These are phyloP conservation scores for Polypedilum pembai DNA, from an alignment of 1,140 invertebrate genomes.

Conservation along the genomic window DNA sequence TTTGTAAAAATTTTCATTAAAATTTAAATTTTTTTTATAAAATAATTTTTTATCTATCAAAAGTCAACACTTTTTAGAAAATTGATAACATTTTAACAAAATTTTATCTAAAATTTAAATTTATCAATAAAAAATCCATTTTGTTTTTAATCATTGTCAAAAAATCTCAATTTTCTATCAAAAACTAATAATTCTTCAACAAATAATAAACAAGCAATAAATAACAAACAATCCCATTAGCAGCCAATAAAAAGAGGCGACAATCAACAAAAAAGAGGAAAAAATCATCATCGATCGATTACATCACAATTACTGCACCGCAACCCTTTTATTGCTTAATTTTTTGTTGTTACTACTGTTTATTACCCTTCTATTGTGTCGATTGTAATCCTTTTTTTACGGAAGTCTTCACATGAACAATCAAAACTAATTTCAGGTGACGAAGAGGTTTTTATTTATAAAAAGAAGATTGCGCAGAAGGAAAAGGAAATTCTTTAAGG, in stretches of 20 bases:
- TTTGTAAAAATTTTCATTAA: too few species aligned
- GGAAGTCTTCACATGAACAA: not conserved
- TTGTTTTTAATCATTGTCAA: too few species aligned
- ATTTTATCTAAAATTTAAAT: too few species aligned
- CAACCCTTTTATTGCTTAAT: conserved; percentile 11
- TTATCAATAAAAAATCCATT: too few species aligned
- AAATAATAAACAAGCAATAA: conserved; percentile 13
- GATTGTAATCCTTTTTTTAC: not conserved
- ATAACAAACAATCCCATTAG: not conserved
- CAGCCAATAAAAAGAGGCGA: not conserved
- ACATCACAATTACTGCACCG: not conserved
- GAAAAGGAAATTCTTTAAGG: not conserved
- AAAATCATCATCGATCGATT: conserved; percentile 5
- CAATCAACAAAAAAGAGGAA: not conserved
- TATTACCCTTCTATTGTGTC: not conserved
- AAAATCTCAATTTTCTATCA: too few species aligned
- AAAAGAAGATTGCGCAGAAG: too few species aligned
- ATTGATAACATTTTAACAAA: too few species aligned
- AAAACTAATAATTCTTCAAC: not conserved
- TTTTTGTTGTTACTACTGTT: not conserved
- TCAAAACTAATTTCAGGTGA: not conserved
- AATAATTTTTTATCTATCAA: too few species aligned
- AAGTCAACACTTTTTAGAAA: too few species aligned
- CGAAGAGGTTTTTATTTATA: not conserved
- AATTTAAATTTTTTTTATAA: too few species aligned